Conservation (phyloP, 2,113 vertebrate species). For the Podarcis cretensis region DNA sequence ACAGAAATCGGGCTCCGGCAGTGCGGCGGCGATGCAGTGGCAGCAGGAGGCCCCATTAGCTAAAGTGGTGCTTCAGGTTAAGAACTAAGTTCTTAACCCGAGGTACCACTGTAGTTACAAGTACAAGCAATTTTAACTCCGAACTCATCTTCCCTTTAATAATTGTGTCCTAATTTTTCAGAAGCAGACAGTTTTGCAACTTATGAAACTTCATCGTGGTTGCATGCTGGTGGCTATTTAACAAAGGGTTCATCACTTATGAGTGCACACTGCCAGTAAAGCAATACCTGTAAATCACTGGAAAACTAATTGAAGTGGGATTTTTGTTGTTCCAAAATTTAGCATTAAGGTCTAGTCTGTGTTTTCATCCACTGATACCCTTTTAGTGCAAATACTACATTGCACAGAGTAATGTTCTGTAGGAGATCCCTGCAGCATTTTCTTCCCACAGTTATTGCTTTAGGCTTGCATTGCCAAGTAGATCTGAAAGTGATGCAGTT, state of each 20-base stretch:
- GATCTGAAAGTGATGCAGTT: conserved; percentile 41
- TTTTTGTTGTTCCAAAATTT: conserved; percentile 30
- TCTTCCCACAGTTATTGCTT: conserved; percentile 41
- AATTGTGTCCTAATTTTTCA: too few relatives aligned
- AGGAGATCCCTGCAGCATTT: conserved; percentile 34
- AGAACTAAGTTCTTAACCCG: too few relatives aligned
- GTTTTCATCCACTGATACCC: neutral
- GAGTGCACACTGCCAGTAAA: neutral
- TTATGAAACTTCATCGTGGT: conserved; percentile 1
- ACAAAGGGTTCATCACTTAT: neutral
- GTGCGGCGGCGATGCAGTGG: accelerated
- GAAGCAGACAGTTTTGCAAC: conserved; percentile 14
- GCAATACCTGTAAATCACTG: conserved; percentile 20
- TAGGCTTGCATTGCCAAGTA: conserved; percentile 26
- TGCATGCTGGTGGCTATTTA: neutral
- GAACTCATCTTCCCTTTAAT: too few relatives aligned
- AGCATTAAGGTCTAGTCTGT: conserved; percentile 4
- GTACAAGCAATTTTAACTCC: too few relatives aligned
- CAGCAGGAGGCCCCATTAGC: too few relatives aligned
- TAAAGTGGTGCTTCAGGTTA: too few relatives aligned
- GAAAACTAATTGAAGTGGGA: neutral
- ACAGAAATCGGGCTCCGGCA: too few relatives aligned
- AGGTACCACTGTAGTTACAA: too few relatives aligned
- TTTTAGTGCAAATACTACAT: conserved; percentile 20
- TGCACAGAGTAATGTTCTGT: conserved; percentile 4